Conservation (phyloP, 1,140 invertebrate species). For the Philotrypesis tridentata region DNA sequence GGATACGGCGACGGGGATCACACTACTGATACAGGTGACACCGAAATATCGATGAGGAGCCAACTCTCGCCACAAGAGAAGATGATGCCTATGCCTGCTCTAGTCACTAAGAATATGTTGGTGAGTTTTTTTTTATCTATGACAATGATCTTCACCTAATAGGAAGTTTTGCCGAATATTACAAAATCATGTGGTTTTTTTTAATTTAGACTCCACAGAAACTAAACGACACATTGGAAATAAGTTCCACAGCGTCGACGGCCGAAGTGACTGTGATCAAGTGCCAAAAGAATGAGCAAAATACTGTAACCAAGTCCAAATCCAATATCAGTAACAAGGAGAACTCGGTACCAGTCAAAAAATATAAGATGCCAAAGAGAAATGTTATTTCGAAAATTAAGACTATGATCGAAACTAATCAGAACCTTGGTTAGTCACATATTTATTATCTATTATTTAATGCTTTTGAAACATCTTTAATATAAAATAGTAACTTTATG, state of each 20-base stretch:
- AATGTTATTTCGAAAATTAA: conserved; percentile 85
- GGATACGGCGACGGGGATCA: conserved; percentile 61
- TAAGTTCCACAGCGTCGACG: conserved; percentile 50
- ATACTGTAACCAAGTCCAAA: conserved; percentile 47
- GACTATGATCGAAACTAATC: conserved; percentile 77
- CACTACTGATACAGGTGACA: conserved; percentile 66
- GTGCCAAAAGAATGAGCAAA: conserved; percentile 64
- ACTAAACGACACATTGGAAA: conserved; percentile 55
- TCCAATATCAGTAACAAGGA: conserved; percentile 54
- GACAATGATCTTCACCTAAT: not conserved
- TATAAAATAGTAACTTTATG: no score
- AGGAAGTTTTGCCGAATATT: not conserved
- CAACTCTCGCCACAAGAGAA: conserved; percentile 60
- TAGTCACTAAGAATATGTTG: conserved; percentile 39
- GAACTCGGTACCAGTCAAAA: conserved; percentile 74
- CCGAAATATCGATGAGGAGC: conserved; percentile 68
- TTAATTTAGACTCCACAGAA: conserved; percentile 47
- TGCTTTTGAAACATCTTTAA: no score
- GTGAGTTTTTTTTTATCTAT: not conserved
- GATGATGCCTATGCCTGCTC: conserved; percentile 37
- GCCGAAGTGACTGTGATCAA: conserved; percentile 69
- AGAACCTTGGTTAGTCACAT: conserved; percentile 56
- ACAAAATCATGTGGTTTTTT: not conserved
- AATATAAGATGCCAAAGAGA: conserved; percentile 84
- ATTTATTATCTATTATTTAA: not conserved